Conservation (phyloP, 2,113 vertebrate genomes). For the Periophthalmodon schlosseri region DNA sequence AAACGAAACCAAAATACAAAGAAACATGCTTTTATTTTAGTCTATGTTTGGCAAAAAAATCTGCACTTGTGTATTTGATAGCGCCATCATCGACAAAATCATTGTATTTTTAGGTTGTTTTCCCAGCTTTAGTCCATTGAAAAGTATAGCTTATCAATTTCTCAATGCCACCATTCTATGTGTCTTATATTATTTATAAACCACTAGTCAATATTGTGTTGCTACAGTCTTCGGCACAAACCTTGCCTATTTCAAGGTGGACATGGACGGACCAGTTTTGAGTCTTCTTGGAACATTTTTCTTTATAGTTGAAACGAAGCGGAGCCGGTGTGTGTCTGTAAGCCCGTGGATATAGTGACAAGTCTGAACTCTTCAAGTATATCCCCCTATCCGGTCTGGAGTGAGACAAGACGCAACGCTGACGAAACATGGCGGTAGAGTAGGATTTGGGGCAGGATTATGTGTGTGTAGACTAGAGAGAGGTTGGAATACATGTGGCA, state of each 20-base stretch:
- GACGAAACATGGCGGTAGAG: constrained; percentile 39
- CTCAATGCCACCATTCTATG: not conserved
- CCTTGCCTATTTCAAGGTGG: not conserved
- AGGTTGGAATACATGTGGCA: constrained; percentile 21
- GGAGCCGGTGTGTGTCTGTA: constrained; percentile 27
- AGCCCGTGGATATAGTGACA: constrained; percentile 29
- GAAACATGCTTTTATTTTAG: too few species aligned
- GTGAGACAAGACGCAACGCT: constrained; percentile 23
- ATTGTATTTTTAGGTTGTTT: too few species aligned
- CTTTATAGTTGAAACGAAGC: constrained; percentile 30
- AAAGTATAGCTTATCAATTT: too few species aligned
- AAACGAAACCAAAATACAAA: too few species aligned
- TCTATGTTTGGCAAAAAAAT: too few species aligned
- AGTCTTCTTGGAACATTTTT: constrained; percentile 6
- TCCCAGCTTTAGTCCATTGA: too few species aligned
- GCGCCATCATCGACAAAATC: too few species aligned
- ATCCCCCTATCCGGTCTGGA: constrained; percentile 35
- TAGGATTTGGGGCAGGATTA: constrained; percentile 20
- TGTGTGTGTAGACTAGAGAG: constrained; percentile 2
- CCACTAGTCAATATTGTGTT: too few species aligned
- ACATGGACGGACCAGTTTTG: not conserved
- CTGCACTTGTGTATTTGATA: too few species aligned
- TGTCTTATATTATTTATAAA: too few species aligned
- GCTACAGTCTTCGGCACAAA: not conserved
- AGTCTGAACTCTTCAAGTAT: constrained; percentile 6